Evolutionary conservation across 2,113 vertebrate species (phyloP).

Genomic region (Ibidorhyncha struthersii): DNA sequence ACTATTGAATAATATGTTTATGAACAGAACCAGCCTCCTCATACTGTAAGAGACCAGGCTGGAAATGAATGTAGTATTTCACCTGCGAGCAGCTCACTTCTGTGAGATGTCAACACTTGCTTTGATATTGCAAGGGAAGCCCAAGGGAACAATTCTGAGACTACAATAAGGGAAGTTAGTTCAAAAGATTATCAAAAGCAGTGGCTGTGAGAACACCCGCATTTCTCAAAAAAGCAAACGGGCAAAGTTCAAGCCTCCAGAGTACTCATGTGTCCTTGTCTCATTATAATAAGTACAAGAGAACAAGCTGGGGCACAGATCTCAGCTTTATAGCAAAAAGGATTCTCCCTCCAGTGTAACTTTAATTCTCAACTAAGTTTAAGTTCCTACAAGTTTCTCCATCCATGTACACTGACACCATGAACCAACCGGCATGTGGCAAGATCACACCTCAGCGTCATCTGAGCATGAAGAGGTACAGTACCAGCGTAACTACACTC

Average conservation of each 20-base stretch:
- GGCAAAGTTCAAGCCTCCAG: neutral
- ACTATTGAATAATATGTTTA: neutral
- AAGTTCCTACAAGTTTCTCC: neutral
- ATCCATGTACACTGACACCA: neutral
- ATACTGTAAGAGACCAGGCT: neutral
- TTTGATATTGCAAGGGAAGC: neutral
- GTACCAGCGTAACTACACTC: neutral
- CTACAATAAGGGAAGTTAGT: neutral
- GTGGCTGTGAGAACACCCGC: neutral
- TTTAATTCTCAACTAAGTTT: neutral
- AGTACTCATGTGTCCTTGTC: neutral
- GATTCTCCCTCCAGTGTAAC: neutral
- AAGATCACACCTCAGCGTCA: neutral
- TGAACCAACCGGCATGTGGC: fast-evolving
- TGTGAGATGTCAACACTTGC: neutral
- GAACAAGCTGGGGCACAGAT: neutral
- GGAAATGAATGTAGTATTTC: neutral
- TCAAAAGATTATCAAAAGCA: conserved; percentile 2
- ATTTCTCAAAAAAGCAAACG: neutral
- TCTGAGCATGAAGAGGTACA: neutral
- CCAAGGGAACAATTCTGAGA: neutral
- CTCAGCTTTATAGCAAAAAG: neutral
- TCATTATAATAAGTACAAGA: neutral
- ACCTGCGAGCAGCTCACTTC: neutral
- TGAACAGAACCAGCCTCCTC: neutral